These are phyloP conservation scores for Cataglyphis rosenhaueri DNA, from an alignment of 2,888 invertebrate genomes.

Conservation along the genomic window DNA sequence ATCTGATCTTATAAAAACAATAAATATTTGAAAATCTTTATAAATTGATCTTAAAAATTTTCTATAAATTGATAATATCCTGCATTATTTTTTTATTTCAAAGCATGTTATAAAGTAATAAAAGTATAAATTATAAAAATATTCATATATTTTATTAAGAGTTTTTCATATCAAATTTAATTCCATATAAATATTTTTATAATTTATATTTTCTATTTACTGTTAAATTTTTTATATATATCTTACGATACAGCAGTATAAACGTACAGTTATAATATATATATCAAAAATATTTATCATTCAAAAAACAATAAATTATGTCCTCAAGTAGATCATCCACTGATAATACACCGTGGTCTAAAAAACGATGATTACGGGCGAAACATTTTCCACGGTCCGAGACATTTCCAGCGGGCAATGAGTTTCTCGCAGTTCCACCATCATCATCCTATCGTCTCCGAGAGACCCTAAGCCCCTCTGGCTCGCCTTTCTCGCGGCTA, in stretches of 20 bases:
- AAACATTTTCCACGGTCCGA: conserved; percentile 70
- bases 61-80: no score
- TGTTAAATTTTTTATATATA: not conserved
- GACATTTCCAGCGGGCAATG: conserved; percentile 72
- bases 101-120: no score
- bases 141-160: no score
- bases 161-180: no score
- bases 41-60: no score
- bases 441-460: conserved; percentile 71
- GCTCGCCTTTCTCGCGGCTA: conserved; percentile 79
- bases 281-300: not conserved
- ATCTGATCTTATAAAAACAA: not conserved
- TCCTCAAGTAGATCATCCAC: conserved; percentile 13
- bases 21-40: not conserved
- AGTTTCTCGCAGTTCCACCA: conserved; percentile 77
- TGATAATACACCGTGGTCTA: conserved; percentile 11
- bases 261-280: no score
- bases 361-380: conserved; percentile 35
- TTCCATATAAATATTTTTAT: not conserved
- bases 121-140: no score
- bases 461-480: conserved; percentile 70
- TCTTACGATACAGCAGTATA: no score
- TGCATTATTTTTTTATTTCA: not conserved
- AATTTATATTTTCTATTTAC: not conserved
- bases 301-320: conserved; percentile 5